Base-by-base conservation (phyloP, 2,888 invertebrate genomes). In the Drosophila nigritarsus region DNA sequence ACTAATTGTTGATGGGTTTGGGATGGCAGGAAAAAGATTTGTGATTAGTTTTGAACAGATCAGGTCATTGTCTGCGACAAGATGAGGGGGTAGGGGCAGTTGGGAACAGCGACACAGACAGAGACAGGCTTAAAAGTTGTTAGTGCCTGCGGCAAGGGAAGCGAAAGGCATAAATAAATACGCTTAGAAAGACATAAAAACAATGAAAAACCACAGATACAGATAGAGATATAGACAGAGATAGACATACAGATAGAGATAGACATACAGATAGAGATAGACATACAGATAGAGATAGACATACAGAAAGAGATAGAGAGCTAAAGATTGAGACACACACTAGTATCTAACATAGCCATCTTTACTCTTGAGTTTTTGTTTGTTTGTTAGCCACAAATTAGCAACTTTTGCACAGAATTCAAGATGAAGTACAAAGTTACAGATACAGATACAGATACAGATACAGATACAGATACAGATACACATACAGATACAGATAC, bases 1-100 rank as follows among this genome's bases (percentile, higher is more conserved):
- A 69, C 83, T 86, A 75, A 88, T 84, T 88, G 81, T 67, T 83
- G n/a, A n/a, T n/a, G 73, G 74, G 65, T 65, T 76, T 38, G 27
- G 27, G 58, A 53, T 45, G 6, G 29, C 42, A 54, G 45, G 48
- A 20, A 56, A 42, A 58, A 51, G 36, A 58, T 50, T 34, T 61
- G 13, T 48, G 51, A 54, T 63, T 48, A 27, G 34, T 34, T 63
- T 54, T n/a, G 50, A 20, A 71, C 61, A 75, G 71, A 30, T 60
- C 40, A 32, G 42, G 49, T 56, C 66, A 61, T 77, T 76, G 78
- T 76, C 61, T 73, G 27, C 18, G 49, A 51, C 29, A 34, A 36
- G 18, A 6, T 6, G 5, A 2, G 24, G 18, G 24, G 45, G 27
- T 1, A 58, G 45, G 42, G 42, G 40, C 0, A 50, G 34, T 13